Percentiles rank a stretch among this genome's conserved stretches.
phyloP scores from a whole-genome alignment of 2,888 invertebrate genomes.

The Caenorhabditis sp. region DNA sequence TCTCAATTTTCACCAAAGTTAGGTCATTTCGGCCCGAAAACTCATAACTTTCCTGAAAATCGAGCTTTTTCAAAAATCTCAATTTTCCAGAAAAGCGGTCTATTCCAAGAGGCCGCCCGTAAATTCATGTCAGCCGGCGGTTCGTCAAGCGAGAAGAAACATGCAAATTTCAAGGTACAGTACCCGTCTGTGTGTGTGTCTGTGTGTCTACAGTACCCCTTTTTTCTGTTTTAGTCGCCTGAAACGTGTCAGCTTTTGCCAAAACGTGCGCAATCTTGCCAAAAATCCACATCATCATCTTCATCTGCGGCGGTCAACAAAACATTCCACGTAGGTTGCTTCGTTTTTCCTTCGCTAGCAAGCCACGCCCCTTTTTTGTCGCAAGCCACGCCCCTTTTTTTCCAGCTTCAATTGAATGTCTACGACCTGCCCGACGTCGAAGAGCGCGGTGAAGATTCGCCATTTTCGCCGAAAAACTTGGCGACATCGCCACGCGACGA shows the following conservation, averaged over 20 bases:
- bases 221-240: conserved; percentile 30
- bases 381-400: conserved; percentile 4
- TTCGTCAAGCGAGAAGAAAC: conserved; percentile 29
- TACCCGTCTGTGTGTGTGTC: too few relatives aligned
- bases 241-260: conserved; percentile 56
- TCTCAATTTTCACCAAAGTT: not conserved
- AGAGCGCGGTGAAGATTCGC: conserved; percentile 61
- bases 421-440: conserved; percentile 66
- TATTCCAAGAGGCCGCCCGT: conserved; percentile 60
- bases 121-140: conserved; percentile 49
- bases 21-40: too few relatives aligned
- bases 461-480: conserved; percentile 42
- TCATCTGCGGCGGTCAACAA: conserved; percentile 41
- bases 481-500: conserved; percentile 12
- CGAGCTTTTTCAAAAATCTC: not conserved
- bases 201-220: not conserved
- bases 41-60: conserved; percentile 1
- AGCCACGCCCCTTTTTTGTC: not conserved
- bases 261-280: conserved; percentile 36
- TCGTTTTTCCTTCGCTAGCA: too few relatives aligned
- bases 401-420: conserved; percentile 59
- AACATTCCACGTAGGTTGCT: conserved; percentile 55
- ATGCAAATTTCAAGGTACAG: not conserved
- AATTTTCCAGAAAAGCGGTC: conserved; percentile 37
- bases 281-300: conserved; percentile 24